These are phyloP conservation scores for Ephydatia muelleri DNA, from an alignment of 37 sponge, comb jelly and placozoan species.

Conservation along the genomic window DNA sequence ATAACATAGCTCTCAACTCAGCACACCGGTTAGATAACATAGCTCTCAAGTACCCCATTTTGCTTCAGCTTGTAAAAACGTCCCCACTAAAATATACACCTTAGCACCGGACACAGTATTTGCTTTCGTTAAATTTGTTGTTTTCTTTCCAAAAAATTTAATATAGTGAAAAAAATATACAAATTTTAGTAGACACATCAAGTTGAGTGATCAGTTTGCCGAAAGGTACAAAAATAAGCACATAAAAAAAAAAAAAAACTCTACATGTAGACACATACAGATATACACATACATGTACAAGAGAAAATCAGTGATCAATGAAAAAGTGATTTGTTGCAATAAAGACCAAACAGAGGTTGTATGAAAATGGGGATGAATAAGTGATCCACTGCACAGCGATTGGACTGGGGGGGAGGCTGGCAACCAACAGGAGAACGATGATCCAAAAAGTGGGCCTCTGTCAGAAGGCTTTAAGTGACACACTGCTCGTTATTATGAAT, in stretches of 20 bases:
- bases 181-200: no score
- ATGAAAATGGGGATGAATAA: background rate
- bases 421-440: background rate
- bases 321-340: conserved; percentile 1
- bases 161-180: background rate
- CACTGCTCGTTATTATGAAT: background rate
- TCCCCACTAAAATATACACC: no score
- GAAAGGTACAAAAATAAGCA: background rate
- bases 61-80: no score
- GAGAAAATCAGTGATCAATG: background rate
- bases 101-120: no score
- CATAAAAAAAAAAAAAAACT: background rate
- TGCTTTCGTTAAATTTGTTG: no score
- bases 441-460: background rate
- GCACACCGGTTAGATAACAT: no score
- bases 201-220: conserved; percentile 1
- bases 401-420: background rate
- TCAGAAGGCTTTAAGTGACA: background rate
- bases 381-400: background rate
- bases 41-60: no score
- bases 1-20: no score
- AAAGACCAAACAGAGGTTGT: background rate
- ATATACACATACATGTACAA: background rate
- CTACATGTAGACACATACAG: background rate
- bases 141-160: no score